A percentile compares a stretch with the other conserved stretches of the same genome.
Evolutionary conservation across 2,113 vertebrate species (phyloP).

Genomic region (Poecile atricapillus): DNA sequence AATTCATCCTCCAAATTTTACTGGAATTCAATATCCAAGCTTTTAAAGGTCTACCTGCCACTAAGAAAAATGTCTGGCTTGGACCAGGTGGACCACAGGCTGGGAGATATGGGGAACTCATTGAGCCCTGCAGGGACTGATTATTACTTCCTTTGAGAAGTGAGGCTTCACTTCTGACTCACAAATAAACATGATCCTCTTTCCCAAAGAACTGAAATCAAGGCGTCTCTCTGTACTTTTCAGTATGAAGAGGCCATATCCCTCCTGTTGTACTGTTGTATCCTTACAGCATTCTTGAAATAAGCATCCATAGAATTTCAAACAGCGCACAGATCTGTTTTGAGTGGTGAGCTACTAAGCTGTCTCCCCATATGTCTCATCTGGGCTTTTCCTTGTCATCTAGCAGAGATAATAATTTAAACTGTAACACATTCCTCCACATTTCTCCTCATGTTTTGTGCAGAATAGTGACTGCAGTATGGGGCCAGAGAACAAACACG

Average conservation of each 20-base stretch:
- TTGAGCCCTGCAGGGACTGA: background rate
- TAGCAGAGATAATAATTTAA: background rate
- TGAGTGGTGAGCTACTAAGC: background rate
- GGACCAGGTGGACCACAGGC: background rate
- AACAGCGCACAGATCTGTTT: background rate
- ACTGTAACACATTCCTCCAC: background rate
- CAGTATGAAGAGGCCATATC: background rate
- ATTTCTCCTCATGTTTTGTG: background rate
- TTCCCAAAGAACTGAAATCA: constrained; percentile 20
- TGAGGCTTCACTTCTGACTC: background rate
- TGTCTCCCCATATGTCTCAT: background rate
- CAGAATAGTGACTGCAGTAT: background rate
- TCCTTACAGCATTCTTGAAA: background rate
- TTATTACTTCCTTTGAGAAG: background rate
- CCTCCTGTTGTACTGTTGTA: background rate
- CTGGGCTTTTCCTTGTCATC: background rate
- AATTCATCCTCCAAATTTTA: background rate
- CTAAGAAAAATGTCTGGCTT: background rate
- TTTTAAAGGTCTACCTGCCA: background rate
- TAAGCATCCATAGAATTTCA: background rate
- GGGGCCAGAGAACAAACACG: background rate
- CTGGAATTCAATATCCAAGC: background rate
- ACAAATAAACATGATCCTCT: background rate
- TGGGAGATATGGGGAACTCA: background rate
- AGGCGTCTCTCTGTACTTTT: background rate